These are phyloP conservation scores for Plectropomus leopardus DNA, from an alignment of 2,113 vertebrate genomes.

Conservation along the genomic window DNA sequence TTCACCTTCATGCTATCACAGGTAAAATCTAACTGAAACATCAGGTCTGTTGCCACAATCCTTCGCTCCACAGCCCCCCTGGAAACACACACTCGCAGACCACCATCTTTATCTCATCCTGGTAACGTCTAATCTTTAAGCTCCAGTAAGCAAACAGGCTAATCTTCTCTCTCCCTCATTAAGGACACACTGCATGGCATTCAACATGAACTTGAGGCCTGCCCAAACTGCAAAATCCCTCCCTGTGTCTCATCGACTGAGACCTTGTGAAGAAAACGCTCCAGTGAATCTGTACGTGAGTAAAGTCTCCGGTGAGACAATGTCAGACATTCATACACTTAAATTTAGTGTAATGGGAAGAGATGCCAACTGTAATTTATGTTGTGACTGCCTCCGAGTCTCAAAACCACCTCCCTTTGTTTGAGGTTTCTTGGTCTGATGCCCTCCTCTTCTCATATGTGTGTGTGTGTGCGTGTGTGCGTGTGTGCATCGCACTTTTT, in stretches of 20 bases:
- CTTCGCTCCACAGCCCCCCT: slow-evolving; percentile 13
- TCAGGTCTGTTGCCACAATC: slow-evolving; percentile 28
- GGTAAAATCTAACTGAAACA: slow-evolving; percentile 43
- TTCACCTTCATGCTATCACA: slow-evolving; percentile 23
- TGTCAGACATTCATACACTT: slow-evolving; percentile 70
- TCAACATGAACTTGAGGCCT: slow-evolving; percentile 64
- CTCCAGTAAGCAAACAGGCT: slow-evolving; percentile 66
- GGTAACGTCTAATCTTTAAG: slow-evolving; percentile 66
- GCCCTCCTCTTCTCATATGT: slow-evolving; percentile 36
- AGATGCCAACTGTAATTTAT: slow-evolving; percentile 48
- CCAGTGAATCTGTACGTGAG: slow-evolving; percentile 29
- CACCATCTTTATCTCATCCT: slow-evolving; percentile 66
- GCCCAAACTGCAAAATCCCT: slow-evolving; percentile 48
- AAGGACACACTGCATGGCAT: slow-evolving; percentile 69
- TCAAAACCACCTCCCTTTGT: slow-evolving; percentile 51
- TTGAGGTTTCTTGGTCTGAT: slow-evolving; percentile 35
- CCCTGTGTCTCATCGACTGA: slow-evolving; percentile 31
- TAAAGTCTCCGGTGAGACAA: slow-evolving; percentile 52
- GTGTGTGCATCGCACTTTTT: slow-evolving; percentile 35
- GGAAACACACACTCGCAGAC: slow-evolving; percentile 49
- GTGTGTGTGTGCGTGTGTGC: slow-evolving; percentile 32
- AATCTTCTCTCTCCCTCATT: slow-evolving; percentile 74
- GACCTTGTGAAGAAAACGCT: slow-evolving; percentile 49
- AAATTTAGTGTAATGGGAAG: slow-evolving; percentile 40
- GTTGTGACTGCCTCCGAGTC: slow-evolving; percentile 25